Percentiles rank a stretch among this genome's conserved stretches.
These are phyloP conservation scores for Eulithis testata DNA, from an alignment of 2,888 invertebrate species.

Conservation along the genomic window DNA sequence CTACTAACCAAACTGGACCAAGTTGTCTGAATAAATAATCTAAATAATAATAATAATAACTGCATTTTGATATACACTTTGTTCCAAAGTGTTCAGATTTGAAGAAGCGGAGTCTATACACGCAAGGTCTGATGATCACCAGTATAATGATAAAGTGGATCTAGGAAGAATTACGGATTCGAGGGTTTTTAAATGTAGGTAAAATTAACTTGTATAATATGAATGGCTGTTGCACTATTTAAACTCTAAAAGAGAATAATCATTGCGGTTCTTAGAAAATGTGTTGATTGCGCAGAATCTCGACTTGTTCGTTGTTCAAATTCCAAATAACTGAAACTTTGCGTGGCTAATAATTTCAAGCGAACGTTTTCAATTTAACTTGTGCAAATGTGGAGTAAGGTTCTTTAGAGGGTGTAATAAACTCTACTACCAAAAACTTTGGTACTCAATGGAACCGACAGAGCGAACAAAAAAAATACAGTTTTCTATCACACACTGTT, in stretches of 20 bases:
- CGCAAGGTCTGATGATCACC: no score
- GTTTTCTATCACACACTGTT: no score
- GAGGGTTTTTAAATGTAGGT: no score
- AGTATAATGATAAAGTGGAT: background rate
- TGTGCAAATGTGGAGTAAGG: slow-evolving; percentile 8
- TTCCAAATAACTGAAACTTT: slow-evolving; percentile 7
- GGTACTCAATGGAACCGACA: background rate
- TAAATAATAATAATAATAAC: no score
- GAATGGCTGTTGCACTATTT: background rate
- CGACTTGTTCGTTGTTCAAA: slow-evolving; percentile 2
- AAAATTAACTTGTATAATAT: no score
- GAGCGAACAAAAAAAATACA: background rate
- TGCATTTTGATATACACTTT: no score
- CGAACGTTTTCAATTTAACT: slow-evolving; percentile 25
- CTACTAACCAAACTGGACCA: no score
- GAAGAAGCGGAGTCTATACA: no score
- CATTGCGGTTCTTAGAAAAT: background rate
- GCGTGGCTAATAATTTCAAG: slow-evolving; percentile 9
- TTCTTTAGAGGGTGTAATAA: background rate
- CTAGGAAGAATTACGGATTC: no score
- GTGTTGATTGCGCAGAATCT: background rate
- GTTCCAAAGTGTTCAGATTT: no score
- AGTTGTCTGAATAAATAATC: no score
- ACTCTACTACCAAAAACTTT: background rate
- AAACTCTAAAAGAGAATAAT: no score